These are phyloP conservation scores for Sclerodermus sp. DNA, from an alignment of 2,888 invertebrate species.

Conservation along the genomic window DNA sequence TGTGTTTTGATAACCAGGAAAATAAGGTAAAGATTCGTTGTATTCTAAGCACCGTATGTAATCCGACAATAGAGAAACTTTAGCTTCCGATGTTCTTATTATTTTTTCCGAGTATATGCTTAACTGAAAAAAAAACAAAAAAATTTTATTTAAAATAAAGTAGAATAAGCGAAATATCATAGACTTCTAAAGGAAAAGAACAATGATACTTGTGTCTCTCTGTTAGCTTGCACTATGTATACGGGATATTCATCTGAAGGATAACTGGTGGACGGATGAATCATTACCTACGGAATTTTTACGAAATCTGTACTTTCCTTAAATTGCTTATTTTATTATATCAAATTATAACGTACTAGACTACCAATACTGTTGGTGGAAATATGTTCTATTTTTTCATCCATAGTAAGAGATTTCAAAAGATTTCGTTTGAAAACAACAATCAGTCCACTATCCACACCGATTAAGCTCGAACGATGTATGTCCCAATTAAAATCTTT, in stretches of 20 bases:
- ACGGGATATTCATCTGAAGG: constrained; percentile 22
- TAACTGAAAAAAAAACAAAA: constrained; percentile 9
- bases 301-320: neutral
- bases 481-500: neutral
- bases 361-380: constrained; percentile 18
- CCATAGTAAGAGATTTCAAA: neutral
- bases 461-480: neutral
- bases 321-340: neutral
- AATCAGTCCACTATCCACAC: constrained; percentile 21
- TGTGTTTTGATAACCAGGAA: constrained; percentile 38
- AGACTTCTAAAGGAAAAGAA: no score
- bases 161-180: no score
- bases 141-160: no score
- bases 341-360: constrained; percentile 14
- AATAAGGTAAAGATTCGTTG: constrained; percentile 18
- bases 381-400: constrained; percentile 5
- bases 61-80: constrained; percentile 25
- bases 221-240: constrained; percentile 16
- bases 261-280: constrained; percentile 42
- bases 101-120: neutral
- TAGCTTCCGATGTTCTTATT: constrained; percentile 17
- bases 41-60: no score
- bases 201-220: constrained; percentile 27
- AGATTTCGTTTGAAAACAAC: constrained; percentile 15
- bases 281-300: constrained; percentile 29